A percentile compares a stretch with the other conserved stretches of the same genome.
These are phyloP conservation scores for Cotesia congregata DNA, from an alignment of 2,888 invertebrate genomes.

Conservation along the genomic window DNA sequence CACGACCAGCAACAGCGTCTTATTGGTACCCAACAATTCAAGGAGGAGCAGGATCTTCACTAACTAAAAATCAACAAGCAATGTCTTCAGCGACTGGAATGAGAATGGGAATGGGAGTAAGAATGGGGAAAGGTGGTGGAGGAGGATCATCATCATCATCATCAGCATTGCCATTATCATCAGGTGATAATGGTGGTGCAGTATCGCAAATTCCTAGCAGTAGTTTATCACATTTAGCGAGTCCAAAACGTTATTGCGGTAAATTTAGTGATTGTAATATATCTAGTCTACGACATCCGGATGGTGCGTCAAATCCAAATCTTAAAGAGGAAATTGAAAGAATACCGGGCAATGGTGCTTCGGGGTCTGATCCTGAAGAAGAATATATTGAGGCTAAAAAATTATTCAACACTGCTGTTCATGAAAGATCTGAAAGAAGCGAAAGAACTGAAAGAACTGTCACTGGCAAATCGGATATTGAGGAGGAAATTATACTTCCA, in stretches of 20 bases:
- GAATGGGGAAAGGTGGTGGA: background rate
- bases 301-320: conserved; percentile 94
- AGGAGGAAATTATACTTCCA: conserved; percentile 63
- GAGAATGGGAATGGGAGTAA: background rate
- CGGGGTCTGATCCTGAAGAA: conserved; percentile 75
- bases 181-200: background rate
- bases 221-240: conserved; percentile 69
- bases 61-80: background rate
- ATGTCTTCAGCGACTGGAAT: background rate
- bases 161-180: background rate
- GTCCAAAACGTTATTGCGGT: conserved; percentile 79
- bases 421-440: conserved; percentile 46
- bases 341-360: conserved; percentile 77
- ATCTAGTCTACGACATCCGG: conserved; percentile 87
- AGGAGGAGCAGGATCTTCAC: too few species aligned
- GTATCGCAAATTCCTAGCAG: conserved; percentile 51
- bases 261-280: conserved; percentile 74
- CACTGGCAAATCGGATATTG: conserved; percentile 69
- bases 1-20: conserved; percentile 78
- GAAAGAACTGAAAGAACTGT: conserved; percentile 66
- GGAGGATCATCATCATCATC: background rate
- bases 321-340: conserved; percentile 79
- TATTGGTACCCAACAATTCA: conserved; percentile 73
- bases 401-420: conserved; percentile 56
- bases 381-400: conserved; percentile 70